A percentile compares a stretch with the other conserved stretches of the same genome.
These are phyloP conservation scores for Cavia porcellus DNA, from an alignment of 2,113 vertebrate genomes.

Conservation along the genomic window DNA sequence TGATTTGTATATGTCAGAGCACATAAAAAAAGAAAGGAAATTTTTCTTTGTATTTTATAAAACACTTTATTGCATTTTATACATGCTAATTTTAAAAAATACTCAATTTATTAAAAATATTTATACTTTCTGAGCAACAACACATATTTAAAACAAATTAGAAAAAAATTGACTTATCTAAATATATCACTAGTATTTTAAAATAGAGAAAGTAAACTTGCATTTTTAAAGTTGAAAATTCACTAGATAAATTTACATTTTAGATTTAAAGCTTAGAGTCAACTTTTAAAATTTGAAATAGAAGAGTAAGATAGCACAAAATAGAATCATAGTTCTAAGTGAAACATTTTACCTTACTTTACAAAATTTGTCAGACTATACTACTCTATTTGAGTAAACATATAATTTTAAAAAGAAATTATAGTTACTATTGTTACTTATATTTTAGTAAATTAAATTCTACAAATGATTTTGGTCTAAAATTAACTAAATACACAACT, in stretches of 20 bases:
- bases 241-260: neutral
- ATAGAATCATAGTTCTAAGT: neutral
- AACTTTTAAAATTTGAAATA: neutral
- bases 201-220: neutral
- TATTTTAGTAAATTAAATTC: neutral
- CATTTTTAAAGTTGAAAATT: neutral
- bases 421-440: neutral
- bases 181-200: neutral
- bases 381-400: neutral
- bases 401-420: neutral
- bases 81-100: neutral
- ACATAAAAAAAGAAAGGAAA: neutral
- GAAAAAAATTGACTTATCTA: neutral
- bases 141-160: neutral
- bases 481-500: neutral
- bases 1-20: neutral
- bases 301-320: neutral
- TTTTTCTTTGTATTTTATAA: neutral
- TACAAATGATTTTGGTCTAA: neutral
- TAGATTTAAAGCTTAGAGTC: neutral
- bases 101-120: neutral
- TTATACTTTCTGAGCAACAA: neutral
- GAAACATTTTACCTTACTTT: neutral
- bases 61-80: neutral
- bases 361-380: neutral